A percentile compares a stretch with the other conserved stretches of the same genome.
Evolutionary conservation across 2,113 vertebrate species (phyloP).

Genomic region (Vicugna pacos): DNA sequence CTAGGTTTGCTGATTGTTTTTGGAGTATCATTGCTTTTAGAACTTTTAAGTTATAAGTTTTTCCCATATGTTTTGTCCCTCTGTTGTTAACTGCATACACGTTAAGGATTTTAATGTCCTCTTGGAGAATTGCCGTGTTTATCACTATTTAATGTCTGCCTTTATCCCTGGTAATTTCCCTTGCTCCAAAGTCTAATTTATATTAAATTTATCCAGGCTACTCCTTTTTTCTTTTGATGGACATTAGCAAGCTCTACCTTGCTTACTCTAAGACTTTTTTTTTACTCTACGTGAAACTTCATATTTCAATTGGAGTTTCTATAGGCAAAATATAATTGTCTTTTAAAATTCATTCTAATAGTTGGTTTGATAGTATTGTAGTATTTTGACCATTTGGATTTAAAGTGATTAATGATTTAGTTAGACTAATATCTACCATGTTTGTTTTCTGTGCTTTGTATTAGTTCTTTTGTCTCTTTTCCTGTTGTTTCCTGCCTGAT

Average conservation of each 20-base stretch:
- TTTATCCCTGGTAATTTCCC: background rate
- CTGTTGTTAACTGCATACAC: background rate
- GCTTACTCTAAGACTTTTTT: background rate
- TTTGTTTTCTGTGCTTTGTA: background rate
- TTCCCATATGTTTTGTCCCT: background rate
- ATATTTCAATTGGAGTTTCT: slow-evolving; percentile 2
- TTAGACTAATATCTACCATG: background rate
- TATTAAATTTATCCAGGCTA: background rate
- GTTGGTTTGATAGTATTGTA: background rate
- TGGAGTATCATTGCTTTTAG: background rate
- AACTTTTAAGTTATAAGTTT: background rate
- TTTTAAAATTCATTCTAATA: background rate
- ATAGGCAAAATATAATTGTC: background rate
- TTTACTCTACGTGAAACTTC: background rate
- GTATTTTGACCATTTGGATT: background rate
- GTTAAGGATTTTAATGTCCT: background rate
- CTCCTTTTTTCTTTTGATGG: background rate
- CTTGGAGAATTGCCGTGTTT: background rate
- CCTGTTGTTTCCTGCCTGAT: background rate
- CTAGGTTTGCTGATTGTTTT: background rate
- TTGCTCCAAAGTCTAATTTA: background rate
- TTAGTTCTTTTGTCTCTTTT: background rate
- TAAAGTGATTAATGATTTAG: background rate
- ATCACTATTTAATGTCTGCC: background rate
- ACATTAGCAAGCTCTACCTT: background rate